Evolutionary conservation across 2,113 vertebrate species (phyloP).

Genomic region (Corythornis cristatus): DNA sequence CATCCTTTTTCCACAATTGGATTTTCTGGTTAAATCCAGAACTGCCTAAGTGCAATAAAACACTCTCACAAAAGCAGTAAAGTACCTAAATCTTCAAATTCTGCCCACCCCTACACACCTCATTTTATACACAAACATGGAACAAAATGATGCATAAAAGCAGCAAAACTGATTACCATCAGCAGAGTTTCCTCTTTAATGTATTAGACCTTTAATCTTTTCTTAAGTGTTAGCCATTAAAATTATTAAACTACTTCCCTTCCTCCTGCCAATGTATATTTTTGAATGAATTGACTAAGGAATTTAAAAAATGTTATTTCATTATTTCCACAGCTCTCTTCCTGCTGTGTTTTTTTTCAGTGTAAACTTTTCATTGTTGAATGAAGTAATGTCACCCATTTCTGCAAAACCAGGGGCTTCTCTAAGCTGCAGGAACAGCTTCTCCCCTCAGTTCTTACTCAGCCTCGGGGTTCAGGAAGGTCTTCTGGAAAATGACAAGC

Average conservation of each 20-base stretch:
- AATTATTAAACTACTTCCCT: constrained; percentile 63
- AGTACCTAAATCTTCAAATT: constrained; percentile 54
- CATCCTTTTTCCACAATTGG: constrained; percentile 65
- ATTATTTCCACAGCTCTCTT: neutral
- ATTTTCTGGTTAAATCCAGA: constrained; percentile 64
- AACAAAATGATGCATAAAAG: constrained; percentile 55
- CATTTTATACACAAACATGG: constrained; percentile 36
- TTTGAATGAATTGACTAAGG: constrained; percentile 16
- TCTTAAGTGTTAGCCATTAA: constrained; percentile 63
- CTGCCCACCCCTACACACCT: neutral
- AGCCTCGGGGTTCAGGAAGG: neutral
- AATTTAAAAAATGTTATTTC: constrained; percentile 9
- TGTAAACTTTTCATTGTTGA: neutral
- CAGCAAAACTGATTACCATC: constrained; percentile 65
- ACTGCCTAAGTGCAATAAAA: constrained; percentile 60
- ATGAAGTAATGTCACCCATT: neutral
- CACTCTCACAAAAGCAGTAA: constrained; percentile 41
- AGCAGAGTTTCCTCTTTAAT: constrained; percentile 66
- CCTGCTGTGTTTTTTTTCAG: neutral
- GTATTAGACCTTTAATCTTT: constrained; percentile 65
- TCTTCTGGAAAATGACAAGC: neutral
- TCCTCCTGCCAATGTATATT: constrained; percentile 41
- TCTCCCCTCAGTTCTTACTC: neutral
- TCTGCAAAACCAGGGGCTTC: neutral
- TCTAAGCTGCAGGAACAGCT: neutral